These are phyloP conservation scores for Tenthredo distinguenda DNA, from an alignment of 2,888 invertebrate species.

Conservation along the genomic window DNA sequence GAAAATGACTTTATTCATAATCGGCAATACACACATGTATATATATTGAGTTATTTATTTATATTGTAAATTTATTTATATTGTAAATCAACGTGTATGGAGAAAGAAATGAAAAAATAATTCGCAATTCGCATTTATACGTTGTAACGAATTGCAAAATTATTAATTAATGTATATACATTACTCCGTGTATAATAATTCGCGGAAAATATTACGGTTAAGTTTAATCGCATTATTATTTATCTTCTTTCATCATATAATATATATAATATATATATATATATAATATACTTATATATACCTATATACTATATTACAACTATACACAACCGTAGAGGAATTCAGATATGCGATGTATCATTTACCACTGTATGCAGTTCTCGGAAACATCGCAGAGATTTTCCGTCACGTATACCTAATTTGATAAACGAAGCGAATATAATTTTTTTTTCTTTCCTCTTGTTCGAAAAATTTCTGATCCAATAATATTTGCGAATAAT, in stretches of 20 bases:
- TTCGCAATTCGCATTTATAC: no score
- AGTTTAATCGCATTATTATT: not conserved
- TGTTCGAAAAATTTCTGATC: no score
- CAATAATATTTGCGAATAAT: no score
- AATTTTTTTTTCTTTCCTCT: no score
- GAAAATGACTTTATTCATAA: not conserved
- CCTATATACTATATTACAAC: not conserved
- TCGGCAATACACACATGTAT: not conserved
- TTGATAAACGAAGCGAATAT: not conserved
- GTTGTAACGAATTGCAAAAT: no score
- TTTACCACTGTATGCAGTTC: not conserved
- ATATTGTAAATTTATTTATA: no score
- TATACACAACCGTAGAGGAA: not conserved
- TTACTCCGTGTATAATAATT: not conserved
- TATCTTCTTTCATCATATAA: not conserved
- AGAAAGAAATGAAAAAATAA: no score
- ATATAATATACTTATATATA: not conserved
- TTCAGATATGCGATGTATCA: not conserved
- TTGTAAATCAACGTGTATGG: no score
- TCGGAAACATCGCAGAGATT: not conserved
- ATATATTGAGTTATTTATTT: no score
- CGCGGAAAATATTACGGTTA: not conserved
- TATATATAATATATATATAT: no score
- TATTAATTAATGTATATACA: no score
- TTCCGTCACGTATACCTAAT: not conserved